Base-by-base conservation (phyloP, 1,140 invertebrate genomes). In the Acromyrmex charruanus region DNA sequence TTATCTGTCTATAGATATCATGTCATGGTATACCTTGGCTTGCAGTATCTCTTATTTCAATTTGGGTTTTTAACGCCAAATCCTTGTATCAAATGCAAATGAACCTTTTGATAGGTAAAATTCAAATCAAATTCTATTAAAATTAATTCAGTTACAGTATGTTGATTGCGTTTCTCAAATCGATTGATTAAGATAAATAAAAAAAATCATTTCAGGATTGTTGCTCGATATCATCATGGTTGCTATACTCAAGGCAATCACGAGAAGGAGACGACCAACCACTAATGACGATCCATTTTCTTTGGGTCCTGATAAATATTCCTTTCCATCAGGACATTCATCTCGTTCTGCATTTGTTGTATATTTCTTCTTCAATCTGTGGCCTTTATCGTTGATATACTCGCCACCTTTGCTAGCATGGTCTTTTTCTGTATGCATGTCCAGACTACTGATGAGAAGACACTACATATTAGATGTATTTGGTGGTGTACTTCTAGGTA, bases 281-380 rank as follows among this genome's bases (percentile, higher is more conserved):
- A 95, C 96, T 25, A 97, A 98, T 92, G 97, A 98, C 87, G 96
- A 97, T 93, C 92, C 96, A 12, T 91, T 96, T 25, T 95, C 94
- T 21, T 90, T 96, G 75, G 96, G 96, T 0, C 96, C 98, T 0
- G 99, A 99, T 94, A 98, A 99, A 91, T 99, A 97, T 93, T 99
- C 98, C 53, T 99, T 99, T 94, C 99, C 99, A 39, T 99, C 99
- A 0, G 99, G 99, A 0, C 99, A 99, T 95, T 96, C 98, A 2
- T 98, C 98, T n/a, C 95, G 99, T 91, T 97, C 98, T 12, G 96
- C 97, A 14, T 97, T 98, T 92, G 94, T 99, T 18, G 95, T 97
- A 1, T 96, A 96, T 66, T 98, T 98, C 91, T 97, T 98, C 81
- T 95, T 96, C 0, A 95, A 96, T 87, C 89, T 98, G 12, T 96